These are phyloP conservation scores for Gymnopithys bicolor DNA, from an alignment of 2,797 vertebrate species.

Conservation along the genomic window DNA sequence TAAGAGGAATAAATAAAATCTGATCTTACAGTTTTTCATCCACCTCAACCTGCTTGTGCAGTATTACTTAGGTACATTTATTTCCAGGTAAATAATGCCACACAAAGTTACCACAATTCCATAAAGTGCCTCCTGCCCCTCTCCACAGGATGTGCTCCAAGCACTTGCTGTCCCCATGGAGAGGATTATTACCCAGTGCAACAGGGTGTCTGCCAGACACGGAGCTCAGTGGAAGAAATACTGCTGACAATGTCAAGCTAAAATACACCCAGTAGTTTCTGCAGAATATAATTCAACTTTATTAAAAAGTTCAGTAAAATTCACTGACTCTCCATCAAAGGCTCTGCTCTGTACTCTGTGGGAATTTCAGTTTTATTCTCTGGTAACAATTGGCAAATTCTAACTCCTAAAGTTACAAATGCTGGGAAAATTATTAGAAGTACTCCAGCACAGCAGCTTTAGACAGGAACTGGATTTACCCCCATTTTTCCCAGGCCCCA, in stretches of 20 bases:
- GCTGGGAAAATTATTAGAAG: background rate
- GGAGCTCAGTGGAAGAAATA: background rate
- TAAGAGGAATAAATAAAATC: background rate
- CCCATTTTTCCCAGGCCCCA: background rate
- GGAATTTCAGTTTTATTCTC: background rate
- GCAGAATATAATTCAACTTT: background rate
- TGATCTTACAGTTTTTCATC: background rate
- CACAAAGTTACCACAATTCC: background rate
- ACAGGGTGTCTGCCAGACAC: background rate
- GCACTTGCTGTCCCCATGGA: background rate
- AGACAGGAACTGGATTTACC: background rate
- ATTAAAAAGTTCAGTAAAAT: background rate
- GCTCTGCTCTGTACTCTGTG: background rate
- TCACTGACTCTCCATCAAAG: background rate
- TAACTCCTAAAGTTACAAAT: background rate
- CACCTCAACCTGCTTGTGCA: background rate
- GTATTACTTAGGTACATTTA: background rate
- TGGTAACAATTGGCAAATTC: background rate
- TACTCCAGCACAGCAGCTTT: background rate
- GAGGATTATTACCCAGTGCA: background rate
- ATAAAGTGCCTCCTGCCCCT: background rate
- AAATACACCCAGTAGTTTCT: background rate
- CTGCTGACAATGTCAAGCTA: background rate
- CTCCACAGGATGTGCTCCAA: background rate
- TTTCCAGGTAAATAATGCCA: background rate